Conservation (phyloP, 2,888 invertebrate species). For the Drosophila mayaguana region DNA sequence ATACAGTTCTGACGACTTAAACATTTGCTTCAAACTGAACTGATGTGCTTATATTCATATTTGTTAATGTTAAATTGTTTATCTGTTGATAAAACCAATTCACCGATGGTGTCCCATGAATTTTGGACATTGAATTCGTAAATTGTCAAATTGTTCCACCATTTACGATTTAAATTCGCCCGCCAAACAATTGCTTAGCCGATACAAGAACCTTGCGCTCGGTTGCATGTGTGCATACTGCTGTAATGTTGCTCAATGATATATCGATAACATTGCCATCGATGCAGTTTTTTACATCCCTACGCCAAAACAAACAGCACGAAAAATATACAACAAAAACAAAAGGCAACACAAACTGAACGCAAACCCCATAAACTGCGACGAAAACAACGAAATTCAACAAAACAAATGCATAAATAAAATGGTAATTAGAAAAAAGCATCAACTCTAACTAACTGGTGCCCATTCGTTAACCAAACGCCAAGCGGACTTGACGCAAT, state of each 20-base stretch:
- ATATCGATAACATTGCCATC: conserved; percentile 41
- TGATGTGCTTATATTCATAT: not conserved
- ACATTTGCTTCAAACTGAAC: not conserved
- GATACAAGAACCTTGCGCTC: conserved; percentile 30
- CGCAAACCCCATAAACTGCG: conserved; percentile 29
- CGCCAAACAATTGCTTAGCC: conserved; percentile 20
- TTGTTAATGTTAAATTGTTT: not conserved
- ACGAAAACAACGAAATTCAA: conserved; percentile 6
- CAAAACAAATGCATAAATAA: conserved; percentile 7
- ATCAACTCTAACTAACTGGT: not conserved
- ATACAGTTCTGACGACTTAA: not conserved
- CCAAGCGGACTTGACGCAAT: conserved; percentile 54
- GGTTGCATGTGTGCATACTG: conserved; percentile 14
- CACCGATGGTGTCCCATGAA: not conserved
- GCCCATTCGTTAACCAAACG: not conserved
- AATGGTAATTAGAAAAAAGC: conserved; percentile 31
- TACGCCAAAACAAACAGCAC: conserved; percentile 68
- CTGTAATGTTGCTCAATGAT: not conserved
- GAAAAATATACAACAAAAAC: conserved; percentile 64
- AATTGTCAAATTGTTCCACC: not conserved
- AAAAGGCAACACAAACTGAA: conserved; percentile 54
- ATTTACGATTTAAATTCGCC: conserved; percentile 6
- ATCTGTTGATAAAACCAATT: not conserved
- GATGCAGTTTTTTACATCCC: conserved; percentile 58
- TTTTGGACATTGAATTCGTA: not conserved